Base-by-base conservation (phyloP, 2,113 vertebrate genomes). In the Bothrops jararaca region DNA sequence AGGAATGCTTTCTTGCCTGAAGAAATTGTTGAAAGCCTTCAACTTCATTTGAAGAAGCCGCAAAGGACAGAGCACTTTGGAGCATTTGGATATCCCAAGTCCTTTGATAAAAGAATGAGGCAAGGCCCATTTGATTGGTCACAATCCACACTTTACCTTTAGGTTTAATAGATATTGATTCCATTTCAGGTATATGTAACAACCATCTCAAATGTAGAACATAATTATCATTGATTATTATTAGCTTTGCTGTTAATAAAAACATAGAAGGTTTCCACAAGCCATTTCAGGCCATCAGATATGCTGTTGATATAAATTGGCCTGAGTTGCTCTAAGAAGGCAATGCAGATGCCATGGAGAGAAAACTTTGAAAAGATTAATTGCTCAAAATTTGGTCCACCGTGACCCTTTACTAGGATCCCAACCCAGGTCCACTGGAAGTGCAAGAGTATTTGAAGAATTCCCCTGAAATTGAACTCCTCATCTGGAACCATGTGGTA, bases 341-440 rank as follows among this genome's bases (percentile, higher is more conserved):
- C 60, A 64, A 64, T 64, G 26, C 60, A 64, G 60, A 64, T 64
- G 60, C 60, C 60, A 64, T 64, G 10, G 26, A 64, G 26, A 29
- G 26, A 29, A 64, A 64, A 64, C 60, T 64, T 26, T 64, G 60
- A 29, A 64, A 64, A 64, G 26, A 64, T 64, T 29, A 64, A 64
- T 29, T 64, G 26, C 60, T 64, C 60, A 64, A 64, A 64, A 64
- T 64, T 64, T 64, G 60, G 60, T 29, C 60, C 60, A 64, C 60
- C 60, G 4, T 29, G 60, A 29, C 60, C 60, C 26, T 64, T 64
- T 29, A 64, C 60, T 64, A 64, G 26, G 26, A 64, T 39, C 0
- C 90, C 90, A 45, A 91, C 52, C 90, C 90, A 91, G 42, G 12
- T 91, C 90, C 90, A 91, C 1, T 24, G 42, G 90, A 91, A 91